These are phyloP conservation scores for Okamejei kenojei DNA, from an alignment of 2,797 vertebrate species.

Conservation along the genomic window DNA sequence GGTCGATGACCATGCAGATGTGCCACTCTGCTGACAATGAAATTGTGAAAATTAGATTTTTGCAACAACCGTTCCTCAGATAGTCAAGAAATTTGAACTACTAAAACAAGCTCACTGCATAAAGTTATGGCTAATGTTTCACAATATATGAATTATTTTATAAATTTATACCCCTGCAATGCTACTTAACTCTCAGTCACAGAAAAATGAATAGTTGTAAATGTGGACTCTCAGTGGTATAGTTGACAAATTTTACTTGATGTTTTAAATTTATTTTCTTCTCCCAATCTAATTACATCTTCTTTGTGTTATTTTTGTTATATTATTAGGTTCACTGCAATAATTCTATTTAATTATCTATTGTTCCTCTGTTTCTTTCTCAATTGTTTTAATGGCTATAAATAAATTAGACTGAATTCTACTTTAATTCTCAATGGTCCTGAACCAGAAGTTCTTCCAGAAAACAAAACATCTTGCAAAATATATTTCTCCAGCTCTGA, in stretches of 20 bases:
- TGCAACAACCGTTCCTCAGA: not conserved
- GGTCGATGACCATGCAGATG: too few relatives aligned
- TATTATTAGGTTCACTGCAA: not conserved
- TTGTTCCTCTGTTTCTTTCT: not conserved
- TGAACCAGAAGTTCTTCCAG: not conserved
- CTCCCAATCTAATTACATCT: not conserved
- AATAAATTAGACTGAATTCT: not conserved
- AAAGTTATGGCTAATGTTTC: not conserved
- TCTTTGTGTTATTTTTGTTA: not conserved
- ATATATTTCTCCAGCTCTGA: not conserved
- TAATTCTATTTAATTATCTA: not conserved
- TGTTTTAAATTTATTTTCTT: not conserved
- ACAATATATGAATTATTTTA: not conserved
- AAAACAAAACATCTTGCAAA: not conserved
- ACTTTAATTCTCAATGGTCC: not conserved
- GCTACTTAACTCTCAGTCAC: not conserved
- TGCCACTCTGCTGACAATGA: not conserved
- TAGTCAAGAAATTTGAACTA: not conserved
- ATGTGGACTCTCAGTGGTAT: not conserved
- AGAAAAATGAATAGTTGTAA: not conserved
- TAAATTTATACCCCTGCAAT: not conserved
- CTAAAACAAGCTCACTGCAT: not conserved
- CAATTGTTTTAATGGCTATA: not conserved
- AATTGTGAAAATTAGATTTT: not conserved
- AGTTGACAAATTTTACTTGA: not conserved